Base-by-base conservation (phyloP, 2,113 vertebrate genomes). In the Erpornis zantholeuca region DNA sequence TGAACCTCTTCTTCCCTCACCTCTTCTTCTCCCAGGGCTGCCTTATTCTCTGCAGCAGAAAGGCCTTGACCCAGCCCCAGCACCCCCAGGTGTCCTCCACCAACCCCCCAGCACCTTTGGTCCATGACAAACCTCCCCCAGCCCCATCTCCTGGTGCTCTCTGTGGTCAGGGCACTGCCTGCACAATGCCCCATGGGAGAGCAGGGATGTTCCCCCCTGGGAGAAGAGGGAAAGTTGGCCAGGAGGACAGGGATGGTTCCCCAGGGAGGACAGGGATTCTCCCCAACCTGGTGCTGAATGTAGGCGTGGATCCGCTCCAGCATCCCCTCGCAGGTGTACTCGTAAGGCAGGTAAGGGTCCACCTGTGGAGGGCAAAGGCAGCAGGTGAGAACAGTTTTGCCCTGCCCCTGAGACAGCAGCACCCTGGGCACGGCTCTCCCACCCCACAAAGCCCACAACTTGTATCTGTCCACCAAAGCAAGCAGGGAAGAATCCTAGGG, bases 241-340 rank as follows among this genome's bases (percentile, higher is more conserved):
- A 40, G 0, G 1, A 35, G 40, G 42, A 61, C 21, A 49, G 47
- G 27, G 63, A 35, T 19, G 19, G 7, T 3, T n/a, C 42, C 38
- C 31, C 35, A 25, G 18, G 25, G 61, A 65, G 52, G 22, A 69
- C 65, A 56, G 61, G 56, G 47, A 36, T n/a, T 60, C 27, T 80
- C 40, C 25, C 95, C 33, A 47, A 99, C 99, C 99, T 99, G 99
- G 97, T 99, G 98, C 96, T 99, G 99, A 93, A 99, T 99, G 96
- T 99, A 99, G 96, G 99, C 98, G 0, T 99, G 98, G 68, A 99
- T 98, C 76, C 99, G 97, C 93, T 99, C 99, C 95, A 99, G 98
- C 99, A 99, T 99, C 72, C 99, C 99, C 96, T 99, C 98, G 16
- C 98, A 99, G 42, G 99, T 99, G 96, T 99, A 99, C 97, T 99